Base-by-base conservation (phyloP, 92 coral and sea anemone species). In the Isaurus tuberculatus region DNA sequence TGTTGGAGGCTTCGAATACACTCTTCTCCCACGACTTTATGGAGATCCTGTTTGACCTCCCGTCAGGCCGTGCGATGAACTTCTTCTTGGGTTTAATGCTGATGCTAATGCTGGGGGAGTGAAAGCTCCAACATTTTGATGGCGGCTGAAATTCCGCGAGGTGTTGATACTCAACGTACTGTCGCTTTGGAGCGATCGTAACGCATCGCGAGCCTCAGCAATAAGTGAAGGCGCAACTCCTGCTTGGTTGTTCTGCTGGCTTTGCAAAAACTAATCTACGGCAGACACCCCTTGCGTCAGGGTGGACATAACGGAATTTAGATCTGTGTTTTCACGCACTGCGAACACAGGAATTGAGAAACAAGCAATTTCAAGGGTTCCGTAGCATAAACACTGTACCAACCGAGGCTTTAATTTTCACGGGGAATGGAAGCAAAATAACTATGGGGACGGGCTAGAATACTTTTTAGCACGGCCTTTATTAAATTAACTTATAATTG, bases 81-180 rank as follows among this genome's bases (percentile, higher is more conserved):
- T 49, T 1, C n/a, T n/a, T 11, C 58, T 49, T 49, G 87, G 70
- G 58, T 49, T 49, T 19, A 49, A 49, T 74, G 69, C 69, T 29
- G 34, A 64, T 23, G 69, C 33, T 29, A 25, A 64, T 11, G 69
- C 7, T 23, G 69, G 31, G 29, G 69, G 26, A 64, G 69, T 6
- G 17, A 34, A 64, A 64, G 69, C 32, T 23, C 29, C 69, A 64
- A 25, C 34, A 64, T 64, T 64, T 29, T 64, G 69, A 23, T 33
- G 29, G 69, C 69, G 33, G 69, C 69, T 64, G 32, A 49, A 49
- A 49, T 49, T 49, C 58, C 37, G 70, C 1, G 70, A 64, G 33
- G 33, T 64, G 70, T 64, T 26, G 14, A 64, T 64, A 14, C 70
- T n/a, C 70, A 64, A 30, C 36, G 30, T 64, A 64, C 70, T 64